A percentile compares a stretch with the other conserved stretches of the same genome.
Evolutionary conservation across 2,888 invertebrate genomes (phyloP).

Genomic region (Drosophila setosimentum): DNA sequence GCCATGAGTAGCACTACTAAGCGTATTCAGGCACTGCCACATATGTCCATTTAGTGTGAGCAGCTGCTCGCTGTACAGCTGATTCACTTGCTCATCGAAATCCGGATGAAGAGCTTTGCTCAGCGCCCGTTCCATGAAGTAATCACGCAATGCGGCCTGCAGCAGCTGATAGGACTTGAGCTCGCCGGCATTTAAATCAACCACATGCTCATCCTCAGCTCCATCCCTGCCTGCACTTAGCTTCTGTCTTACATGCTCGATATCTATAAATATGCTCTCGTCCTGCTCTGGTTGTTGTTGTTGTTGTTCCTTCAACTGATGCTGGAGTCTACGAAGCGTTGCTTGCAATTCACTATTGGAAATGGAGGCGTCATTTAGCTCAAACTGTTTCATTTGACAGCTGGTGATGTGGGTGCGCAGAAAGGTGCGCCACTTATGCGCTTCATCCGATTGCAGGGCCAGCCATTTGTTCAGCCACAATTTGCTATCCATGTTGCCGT

Average conservation of each 20-base stretch:
- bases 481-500: slow-evolving; percentile 72
- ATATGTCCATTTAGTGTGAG: slow-evolving; percentile 63
- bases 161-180: slow-evolving; percentile 35
- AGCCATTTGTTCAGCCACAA: slow-evolving; percentile 69
- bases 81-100: slow-evolving; percentile 64
- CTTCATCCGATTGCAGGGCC: slow-evolving; percentile 69
- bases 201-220: slow-evolving; percentile 25
- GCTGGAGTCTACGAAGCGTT: slow-evolving; percentile 34
- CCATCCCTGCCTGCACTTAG: slow-evolving; percentile 24
- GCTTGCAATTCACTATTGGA: slow-evolving; percentile 8
- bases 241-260: slow-evolving; percentile 22
- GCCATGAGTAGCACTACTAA: slow-evolving; percentile 52
- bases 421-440: slow-evolving; percentile 59
- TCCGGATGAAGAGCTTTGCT: slow-evolving; percentile 45
- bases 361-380: slow-evolving; percentile 15
- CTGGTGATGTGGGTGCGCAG: slow-evolving; percentile 26
- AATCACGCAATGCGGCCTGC: slow-evolving; percentile 69
- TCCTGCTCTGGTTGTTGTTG: neutral
- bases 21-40: slow-evolving; percentile 68
- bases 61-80: slow-evolving; percentile 70
- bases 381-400: slow-evolving; percentile 54
- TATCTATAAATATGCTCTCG: slow-evolving; percentile 25
- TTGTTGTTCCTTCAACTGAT: slow-evolving; percentile 26
- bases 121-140: slow-evolving; percentile 71
- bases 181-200: slow-evolving; percentile 17